phyloP scores from a whole-genome alignment of 2,888 invertebrate genomes.

The Calephelis perditalis region DNA sequence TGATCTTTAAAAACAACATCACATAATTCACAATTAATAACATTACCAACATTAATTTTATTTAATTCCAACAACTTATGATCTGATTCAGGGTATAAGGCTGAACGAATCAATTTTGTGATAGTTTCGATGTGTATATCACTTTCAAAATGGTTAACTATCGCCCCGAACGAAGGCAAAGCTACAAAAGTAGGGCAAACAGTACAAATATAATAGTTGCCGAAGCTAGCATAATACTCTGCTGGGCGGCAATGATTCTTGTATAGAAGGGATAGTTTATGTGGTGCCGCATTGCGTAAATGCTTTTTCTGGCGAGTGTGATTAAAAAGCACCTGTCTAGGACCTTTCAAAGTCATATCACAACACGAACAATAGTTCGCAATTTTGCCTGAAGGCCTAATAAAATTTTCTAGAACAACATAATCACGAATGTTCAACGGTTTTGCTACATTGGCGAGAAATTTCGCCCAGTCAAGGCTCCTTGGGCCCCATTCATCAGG shows the following conservation, averaged over 20 bases:
- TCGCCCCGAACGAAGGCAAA: conserved; percentile 60
- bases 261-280: conserved; percentile 55
- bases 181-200: conserved; percentile 58
- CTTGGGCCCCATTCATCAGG: conserved; percentile 71
- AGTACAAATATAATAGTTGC: conserved; percentile 63
- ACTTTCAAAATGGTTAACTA: conserved; percentile 65
- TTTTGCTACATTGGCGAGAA: conserved; percentile 63
- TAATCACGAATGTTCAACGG: conserved; percentile 59
- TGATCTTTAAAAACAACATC: conserved; percentile 43
- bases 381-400: conserved; percentile 63
- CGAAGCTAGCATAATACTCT: conserved; percentile 68
- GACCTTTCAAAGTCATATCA: conserved; percentile 67
- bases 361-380: conserved; percentile 66
- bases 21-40: conserved; percentile 50
- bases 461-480: conserved; percentile 67
- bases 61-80: conserved; percentile 42
- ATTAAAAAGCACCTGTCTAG: conserved; percentile 65
- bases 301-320: conserved; percentile 72
- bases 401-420: conserved; percentile 68
- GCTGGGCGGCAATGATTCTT: conserved; percentile 62
- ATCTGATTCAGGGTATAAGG: conserved; percentile 47
- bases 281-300: conserved; percentile 63
- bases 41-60: conserved; percentile 39
- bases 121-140: conserved; percentile 52
- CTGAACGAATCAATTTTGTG: conserved; percentile 50